Percentiles rank a stretch among this genome's conserved stretches.
Evolutionary conservation across 2,797 vertebrate genomes (phyloP).

Genomic region (Spondyliosoma cantharus): DNA sequence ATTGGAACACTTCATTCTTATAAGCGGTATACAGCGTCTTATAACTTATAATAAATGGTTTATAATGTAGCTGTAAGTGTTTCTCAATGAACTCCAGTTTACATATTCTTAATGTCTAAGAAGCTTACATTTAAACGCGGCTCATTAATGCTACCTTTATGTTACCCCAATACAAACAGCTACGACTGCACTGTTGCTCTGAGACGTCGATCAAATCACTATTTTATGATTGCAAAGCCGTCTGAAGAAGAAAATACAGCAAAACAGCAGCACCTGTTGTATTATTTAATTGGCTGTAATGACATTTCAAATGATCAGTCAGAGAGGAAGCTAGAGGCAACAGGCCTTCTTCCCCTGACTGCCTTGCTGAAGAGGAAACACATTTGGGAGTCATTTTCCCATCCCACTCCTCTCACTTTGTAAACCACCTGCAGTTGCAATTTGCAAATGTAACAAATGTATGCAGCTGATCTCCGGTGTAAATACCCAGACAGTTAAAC

Average conservation of each 20-base stretch:
- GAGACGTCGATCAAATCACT: background rate
- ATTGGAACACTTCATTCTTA: too few relatives aligned
- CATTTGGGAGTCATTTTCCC: background rate
- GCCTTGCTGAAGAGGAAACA: background rate
- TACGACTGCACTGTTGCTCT: background rate
- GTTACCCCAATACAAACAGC: background rate
- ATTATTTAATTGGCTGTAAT: background rate
- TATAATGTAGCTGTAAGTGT: too few relatives aligned
- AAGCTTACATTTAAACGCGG: background rate
- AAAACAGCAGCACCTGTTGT: constrained; percentile 11
- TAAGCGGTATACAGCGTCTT: too few relatives aligned
- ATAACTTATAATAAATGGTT: too few relatives aligned
- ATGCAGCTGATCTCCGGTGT: background rate
- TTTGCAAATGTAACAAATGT: background rate
- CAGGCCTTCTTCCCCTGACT: background rate
- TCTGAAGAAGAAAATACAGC: background rate
- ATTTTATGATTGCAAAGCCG: background rate
- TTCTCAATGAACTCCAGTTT: background rate
- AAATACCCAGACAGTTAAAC: background rate
- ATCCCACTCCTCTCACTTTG: background rate
- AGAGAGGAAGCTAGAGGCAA: background rate
- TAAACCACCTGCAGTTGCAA: background rate
- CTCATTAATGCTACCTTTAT: background rate
- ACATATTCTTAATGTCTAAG: background rate
- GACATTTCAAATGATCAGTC: background rate